Percentiles rank a stretch among this genome's conserved stretches.
Conservation (phyloP, 2,113 vertebrate genomes). For the Microcebus jonahi region DNA sequence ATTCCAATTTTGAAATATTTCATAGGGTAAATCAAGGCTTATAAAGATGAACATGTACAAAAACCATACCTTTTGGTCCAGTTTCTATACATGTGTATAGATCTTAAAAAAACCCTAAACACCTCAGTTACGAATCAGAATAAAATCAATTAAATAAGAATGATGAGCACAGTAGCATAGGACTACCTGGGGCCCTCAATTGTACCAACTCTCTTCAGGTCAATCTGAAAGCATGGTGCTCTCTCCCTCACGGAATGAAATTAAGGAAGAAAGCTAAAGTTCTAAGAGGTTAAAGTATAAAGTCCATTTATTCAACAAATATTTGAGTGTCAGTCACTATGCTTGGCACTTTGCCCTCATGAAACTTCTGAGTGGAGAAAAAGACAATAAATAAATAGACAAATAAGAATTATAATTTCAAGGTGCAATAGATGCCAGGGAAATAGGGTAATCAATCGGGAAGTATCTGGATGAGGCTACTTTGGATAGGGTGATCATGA, state of each 20-base stretch:
- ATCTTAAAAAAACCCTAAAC: background rate
- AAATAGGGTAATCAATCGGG: background rate
- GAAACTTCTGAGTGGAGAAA: background rate
- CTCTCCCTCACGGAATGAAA: background rate
- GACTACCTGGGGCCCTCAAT: background rate
- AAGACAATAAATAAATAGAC: background rate
- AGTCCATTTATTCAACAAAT: conserved; percentile 12
- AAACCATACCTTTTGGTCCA: background rate
- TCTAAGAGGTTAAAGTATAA: background rate
- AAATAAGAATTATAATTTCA: background rate
- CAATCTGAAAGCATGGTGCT: background rate
- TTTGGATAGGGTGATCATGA: background rate
- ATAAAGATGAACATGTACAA: background rate
- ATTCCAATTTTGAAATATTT: conserved; percentile 26
- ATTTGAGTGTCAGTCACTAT: background rate
- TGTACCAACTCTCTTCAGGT: background rate
- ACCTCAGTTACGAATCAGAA: background rate
- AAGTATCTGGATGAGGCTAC: background rate
- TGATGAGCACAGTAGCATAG: background rate
- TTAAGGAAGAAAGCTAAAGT: conserved; percentile 26
- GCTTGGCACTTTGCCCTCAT: background rate
- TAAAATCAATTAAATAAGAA: background rate
- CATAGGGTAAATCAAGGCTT: conserved; percentile 21
- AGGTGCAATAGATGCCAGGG: background rate
- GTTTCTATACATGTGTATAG: background rate